Evolutionary conservation across 2,797 vertebrate species (phyloP).

Genomic region (Xerus rutilus): DNA sequence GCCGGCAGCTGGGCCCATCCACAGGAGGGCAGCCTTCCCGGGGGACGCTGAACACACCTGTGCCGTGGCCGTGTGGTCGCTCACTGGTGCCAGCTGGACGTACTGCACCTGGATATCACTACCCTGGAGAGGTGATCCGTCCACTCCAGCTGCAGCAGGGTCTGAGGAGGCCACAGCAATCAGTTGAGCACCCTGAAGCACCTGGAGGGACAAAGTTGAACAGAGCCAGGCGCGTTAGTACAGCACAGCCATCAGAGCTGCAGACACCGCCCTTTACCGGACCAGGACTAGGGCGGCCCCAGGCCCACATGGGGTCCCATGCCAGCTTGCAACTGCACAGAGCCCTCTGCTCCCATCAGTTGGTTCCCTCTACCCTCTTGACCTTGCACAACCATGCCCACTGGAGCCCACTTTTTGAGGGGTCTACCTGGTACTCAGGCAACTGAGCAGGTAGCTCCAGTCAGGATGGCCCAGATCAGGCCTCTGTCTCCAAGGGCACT

Average conservation of each 20-base stretch:
- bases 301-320: neutral
- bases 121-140: slow-evolving; percentile 94
- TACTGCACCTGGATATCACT: slow-evolving; percentile 99
- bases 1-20: too few species aligned
- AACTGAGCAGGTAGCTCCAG: neutral
- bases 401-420: neutral
- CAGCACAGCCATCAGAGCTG: too few species aligned
- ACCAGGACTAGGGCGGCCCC: neutral
- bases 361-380: neutral
- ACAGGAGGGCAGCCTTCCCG: too few species aligned
- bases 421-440: neutral
- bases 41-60: slow-evolving; percentile 89
- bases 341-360: neutral
- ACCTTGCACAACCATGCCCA: neutral
- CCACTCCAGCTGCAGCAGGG: slow-evolving; percentile 91
- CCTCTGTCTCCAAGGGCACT: neutral
- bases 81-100: slow-evolving; percentile 96
- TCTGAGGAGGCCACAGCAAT: slow-evolving; percentile 98
- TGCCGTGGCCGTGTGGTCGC: slow-evolving; percentile 92
- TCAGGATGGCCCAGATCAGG: neutral
- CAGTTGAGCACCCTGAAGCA: slow-evolving; percentile 96
- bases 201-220: slow-evolving; percentile 86
- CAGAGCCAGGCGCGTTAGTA: neutral
- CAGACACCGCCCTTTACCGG: neutral
- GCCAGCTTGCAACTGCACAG: neutral